phyloP scores from a whole-genome alignment of 2,113 vertebrate species.

The Dromaius novaehollandiae region DNA sequence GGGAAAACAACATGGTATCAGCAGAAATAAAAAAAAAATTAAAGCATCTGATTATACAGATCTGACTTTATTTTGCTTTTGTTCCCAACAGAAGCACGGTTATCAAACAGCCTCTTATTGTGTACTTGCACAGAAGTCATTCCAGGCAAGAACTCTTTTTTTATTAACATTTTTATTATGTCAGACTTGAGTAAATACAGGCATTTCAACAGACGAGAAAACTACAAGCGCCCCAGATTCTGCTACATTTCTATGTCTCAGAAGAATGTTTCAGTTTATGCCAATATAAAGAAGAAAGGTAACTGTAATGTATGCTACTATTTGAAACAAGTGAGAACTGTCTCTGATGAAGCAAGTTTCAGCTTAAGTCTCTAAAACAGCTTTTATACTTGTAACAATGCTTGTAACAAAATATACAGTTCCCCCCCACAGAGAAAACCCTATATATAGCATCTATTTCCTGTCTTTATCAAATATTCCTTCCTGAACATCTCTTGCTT shows the following conservation, averaged over 20 bases:
- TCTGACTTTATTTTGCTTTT: neutral
- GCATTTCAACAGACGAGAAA: neutral
- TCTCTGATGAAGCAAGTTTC: neutral
- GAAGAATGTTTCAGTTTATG: neutral
- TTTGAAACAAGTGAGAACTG: neutral
- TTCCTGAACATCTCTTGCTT: neutral
- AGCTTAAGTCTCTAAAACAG: neutral
- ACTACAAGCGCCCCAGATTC: neutral
- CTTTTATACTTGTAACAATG: neutral
- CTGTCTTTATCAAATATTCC: neutral
- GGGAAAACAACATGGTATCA: neutral
- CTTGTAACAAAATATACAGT: neutral
- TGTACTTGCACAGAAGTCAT: neutral
- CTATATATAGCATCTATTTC: neutral
- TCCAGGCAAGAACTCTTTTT: conserved; percentile 13
- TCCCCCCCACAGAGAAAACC: neutral
- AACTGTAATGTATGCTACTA: neutral
- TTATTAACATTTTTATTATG: conserved; percentile 11
- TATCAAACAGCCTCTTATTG: neutral
- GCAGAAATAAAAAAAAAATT: neutral
- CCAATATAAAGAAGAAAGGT: neutral
- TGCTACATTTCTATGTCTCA: neutral
- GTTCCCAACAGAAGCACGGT: neutral
- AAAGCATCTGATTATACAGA: neutral
- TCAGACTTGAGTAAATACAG: conserved; percentile 17